Percentiles rank a stretch among this genome's conserved stretches.
Conservation (phyloP, 2,113 vertebrate species). For the Oryzias javanicus region DNA sequence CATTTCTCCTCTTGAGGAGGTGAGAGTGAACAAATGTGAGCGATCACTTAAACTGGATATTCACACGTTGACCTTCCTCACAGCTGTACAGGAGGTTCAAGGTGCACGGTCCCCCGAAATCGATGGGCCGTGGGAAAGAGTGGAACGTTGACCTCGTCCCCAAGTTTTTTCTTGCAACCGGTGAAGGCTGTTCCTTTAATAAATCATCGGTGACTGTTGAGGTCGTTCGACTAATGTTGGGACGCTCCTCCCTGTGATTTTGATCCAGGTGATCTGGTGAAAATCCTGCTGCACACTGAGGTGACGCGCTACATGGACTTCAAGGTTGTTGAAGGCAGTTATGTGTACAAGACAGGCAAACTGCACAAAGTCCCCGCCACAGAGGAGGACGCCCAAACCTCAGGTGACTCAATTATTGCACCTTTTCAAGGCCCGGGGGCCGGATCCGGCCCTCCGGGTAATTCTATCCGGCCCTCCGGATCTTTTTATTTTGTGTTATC, state of each 20-base stretch:
- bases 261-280: slow-evolving; percentile 87
- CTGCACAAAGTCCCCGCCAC: slow-evolving; percentile 93
- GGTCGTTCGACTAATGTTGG: neutral
- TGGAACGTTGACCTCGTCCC: slow-evolving; percentile 81
- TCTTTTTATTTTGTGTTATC: too few species aligned
- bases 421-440: too few species aligned
- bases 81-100: slow-evolving; percentile 77
- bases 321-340: slow-evolving; percentile 93
- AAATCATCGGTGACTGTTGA: neutral
- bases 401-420: slow-evolving; percentile 76
- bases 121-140: slow-evolving; percentile 71
- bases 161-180: slow-evolving; percentile 76
- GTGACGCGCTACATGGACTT: slow-evolving; percentile 97
- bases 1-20: slow-evolving; percentile 77
- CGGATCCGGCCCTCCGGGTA: too few species aligned
- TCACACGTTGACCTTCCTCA: neutral
- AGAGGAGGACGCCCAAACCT: slow-evolving; percentile 86
- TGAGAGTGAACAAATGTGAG: slow-evolving; percentile 6
- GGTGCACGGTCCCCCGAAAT: slow-evolving; percentile 52
- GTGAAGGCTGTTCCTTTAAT: slow-evolving; percentile 37
- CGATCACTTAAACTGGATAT: too few species aligned
- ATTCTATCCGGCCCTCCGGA: too few species aligned
- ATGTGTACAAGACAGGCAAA: slow-evolving; percentile 89
- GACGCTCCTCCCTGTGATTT: slow-evolving; percentile 5
- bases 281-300: slow-evolving; percentile 91